phyloP scores from a whole-genome alignment of 2,113 vertebrate species.

The Upupa epops region DNA sequence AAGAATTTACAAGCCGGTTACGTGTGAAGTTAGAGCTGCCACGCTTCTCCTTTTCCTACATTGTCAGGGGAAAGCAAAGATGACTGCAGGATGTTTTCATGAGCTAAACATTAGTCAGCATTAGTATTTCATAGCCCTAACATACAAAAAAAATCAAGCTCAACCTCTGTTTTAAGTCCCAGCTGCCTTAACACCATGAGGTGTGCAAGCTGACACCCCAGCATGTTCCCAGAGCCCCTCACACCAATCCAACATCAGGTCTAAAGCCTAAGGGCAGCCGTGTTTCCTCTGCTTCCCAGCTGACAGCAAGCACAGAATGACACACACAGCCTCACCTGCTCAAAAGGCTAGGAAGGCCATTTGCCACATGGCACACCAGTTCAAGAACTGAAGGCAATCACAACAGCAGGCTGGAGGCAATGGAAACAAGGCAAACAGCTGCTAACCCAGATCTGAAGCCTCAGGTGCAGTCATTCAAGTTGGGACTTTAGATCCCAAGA shows the following conservation, averaged over 20 bases:
- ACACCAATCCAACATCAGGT: accelerated
- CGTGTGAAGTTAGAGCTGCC: neutral
- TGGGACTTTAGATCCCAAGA: neutral
- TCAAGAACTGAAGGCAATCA: neutral
- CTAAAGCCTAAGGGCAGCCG: accelerated
- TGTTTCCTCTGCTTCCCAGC: accelerated
- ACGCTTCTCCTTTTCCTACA: neutral
- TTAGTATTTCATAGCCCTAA: neutral
- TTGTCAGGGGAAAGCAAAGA: neutral
- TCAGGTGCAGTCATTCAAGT: neutral
- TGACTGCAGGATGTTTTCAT: neutral
- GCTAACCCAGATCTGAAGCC: neutral
- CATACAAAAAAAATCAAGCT: neutral
- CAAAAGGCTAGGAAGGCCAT: accelerated
- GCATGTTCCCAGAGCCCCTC: neutral
- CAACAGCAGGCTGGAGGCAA: too few relatives aligned
- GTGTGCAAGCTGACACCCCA: neutral
- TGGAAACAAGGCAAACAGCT: neutral
- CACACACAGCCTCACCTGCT: neutral
- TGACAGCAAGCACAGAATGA: accelerated
- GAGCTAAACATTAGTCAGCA: neutral
- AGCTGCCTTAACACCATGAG: accelerated
- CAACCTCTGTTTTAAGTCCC: neutral
- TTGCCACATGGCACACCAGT: neutral
- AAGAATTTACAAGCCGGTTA: neutral